Evolutionary conservation across 2,888 invertebrate species (phyloP).

Genomic region (Agriotes lineatus): DNA sequence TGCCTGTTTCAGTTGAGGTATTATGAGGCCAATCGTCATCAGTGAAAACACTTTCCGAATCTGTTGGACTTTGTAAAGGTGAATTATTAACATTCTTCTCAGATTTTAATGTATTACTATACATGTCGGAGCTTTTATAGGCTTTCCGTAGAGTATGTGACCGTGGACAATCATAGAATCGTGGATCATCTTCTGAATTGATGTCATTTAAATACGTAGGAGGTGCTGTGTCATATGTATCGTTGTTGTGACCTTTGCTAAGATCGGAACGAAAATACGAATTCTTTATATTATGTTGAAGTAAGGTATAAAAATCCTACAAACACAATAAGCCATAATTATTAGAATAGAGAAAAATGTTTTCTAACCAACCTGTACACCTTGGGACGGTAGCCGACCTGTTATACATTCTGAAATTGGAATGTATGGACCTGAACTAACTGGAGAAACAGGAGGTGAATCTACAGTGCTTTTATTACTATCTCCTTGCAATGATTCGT

Average conservation of each 20-base stretch:
- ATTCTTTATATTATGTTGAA: conserved; percentile 58
- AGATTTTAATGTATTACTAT: conserved; percentile 20
- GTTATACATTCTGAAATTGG: conserved; percentile 94
- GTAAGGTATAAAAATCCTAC: conserved; percentile 58
- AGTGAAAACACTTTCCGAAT: conserved; percentile 76
- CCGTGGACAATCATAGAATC: conserved; percentile 68
- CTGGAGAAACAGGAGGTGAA: conserved; percentile 75
- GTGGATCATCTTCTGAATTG: conserved; percentile 67
- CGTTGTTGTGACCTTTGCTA: conserved; percentile 53
- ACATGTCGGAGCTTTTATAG: conserved; percentile 30
- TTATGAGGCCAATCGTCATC: conserved; percentile 76
- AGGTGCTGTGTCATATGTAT: conserved; percentile 54
- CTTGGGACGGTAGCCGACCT: conserved; percentile 69
- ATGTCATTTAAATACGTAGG: conserved; percentile 60
- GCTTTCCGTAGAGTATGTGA: conserved; percentile 31
- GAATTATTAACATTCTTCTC: conserved; percentile 55
- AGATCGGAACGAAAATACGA: conserved; percentile 49
- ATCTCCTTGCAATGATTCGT: conserved; percentile 5
- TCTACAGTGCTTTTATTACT: conserved; percentile 59
- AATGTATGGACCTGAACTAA: conserved; percentile 87
- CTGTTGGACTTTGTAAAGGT: conserved; percentile 74
- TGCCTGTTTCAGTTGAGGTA: conserved; percentile 62
- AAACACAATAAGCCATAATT: conserved; percentile 1
- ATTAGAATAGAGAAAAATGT: not conserved
- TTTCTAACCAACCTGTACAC: conserved; percentile 52